phyloP scores from a whole-genome alignment of 2,797 vertebrate genomes.

The Iguana delicatissima region DNA sequence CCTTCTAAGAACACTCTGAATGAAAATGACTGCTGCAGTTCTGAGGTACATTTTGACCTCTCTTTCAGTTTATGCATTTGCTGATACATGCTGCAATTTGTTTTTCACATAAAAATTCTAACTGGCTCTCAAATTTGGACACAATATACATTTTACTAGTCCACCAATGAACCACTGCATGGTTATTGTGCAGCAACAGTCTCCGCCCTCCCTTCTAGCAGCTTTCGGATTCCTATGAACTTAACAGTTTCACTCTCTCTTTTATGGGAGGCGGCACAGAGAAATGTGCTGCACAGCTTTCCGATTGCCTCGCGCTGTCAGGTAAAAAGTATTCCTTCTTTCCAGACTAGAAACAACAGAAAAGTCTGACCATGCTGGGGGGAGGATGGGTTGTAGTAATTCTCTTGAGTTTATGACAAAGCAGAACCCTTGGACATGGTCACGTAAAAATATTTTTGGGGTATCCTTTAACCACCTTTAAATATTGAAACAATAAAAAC shows the following conservation, averaged over 20 bases:
- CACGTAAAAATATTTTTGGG: constrained; percentile 81
- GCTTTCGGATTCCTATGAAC: background rate
- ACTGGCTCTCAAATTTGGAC: background rate
- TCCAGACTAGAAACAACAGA: constrained; percentile 18
- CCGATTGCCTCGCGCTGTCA: background rate
- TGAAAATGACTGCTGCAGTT: background rate
- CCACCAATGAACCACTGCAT: background rate
- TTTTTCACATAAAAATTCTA: constrained; percentile 18
- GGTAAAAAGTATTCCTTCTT: constrained; percentile 17
- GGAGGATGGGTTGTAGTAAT: background rate
- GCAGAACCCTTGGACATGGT: constrained; percentile 75
- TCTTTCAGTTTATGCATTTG: background rate
- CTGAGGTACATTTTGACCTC: background rate
- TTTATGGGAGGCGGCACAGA: background rate
- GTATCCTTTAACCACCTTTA: constrained; percentile 82
- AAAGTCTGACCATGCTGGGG: constrained; percentile 23
- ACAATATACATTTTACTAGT: background rate
- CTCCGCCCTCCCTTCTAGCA: background rate
- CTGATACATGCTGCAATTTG: background rate
- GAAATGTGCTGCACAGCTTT: background rate
- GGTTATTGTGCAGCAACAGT: background rate
- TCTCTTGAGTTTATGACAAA: constrained; percentile 71
- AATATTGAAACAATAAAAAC: constrained; percentile 82
- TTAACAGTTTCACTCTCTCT: constrained; percentile 18
- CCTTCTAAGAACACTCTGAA: constrained; percentile 4